Evolutionary conservation across 2,888 invertebrate genomes (phyloP), one percentile per base, ranked within the genome.

Genomic region (Nomada ruficornis): DNA sequence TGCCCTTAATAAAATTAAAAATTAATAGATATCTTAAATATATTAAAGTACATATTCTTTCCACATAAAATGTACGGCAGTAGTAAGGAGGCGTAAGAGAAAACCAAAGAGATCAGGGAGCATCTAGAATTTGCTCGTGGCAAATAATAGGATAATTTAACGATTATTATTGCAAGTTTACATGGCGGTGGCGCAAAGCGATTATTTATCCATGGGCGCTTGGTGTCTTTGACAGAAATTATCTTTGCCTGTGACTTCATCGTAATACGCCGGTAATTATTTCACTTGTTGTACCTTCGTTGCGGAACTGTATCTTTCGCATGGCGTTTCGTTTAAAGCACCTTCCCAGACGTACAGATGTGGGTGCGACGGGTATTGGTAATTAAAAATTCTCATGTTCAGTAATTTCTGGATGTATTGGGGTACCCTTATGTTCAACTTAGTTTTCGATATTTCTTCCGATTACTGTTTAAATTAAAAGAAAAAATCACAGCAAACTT

Each of bases 141-240:
- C 77, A 88, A 88, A 88, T 88, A 87, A 47, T 20, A 68, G 52
- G 72, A 59, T 65, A 69, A 67, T 65, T 15, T 7, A 54, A 62
- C 54, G 76, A 80, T 83, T 80, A 64, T 81, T 74, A 77, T 26
- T 81, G 77, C 71, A 57, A 79, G 85, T 86, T 85, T 85, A 62
- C 80, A 78, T 29, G 65, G 44, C 63, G 72, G 82, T 81, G 23
- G 63, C 80, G 81, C 65, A 87, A 80, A 81, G 68, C 76, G 83
- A 82, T 68, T 89, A 86, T 88, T 89, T 86, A 78, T 77, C 68
- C 84, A 87, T 82, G 82, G 70, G 72, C 80, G 86, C 86, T 85
- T 86, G 85, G 82, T 89, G 88, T 77, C 73, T 78, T 87, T 89
- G 90, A 89, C 89, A 88, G 86, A 90, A 90, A 86, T 90, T 90